Evolutionary conservation across 1,140 invertebrate genomes (phyloP).

Genomic region (Bacillus rossius): DNA sequence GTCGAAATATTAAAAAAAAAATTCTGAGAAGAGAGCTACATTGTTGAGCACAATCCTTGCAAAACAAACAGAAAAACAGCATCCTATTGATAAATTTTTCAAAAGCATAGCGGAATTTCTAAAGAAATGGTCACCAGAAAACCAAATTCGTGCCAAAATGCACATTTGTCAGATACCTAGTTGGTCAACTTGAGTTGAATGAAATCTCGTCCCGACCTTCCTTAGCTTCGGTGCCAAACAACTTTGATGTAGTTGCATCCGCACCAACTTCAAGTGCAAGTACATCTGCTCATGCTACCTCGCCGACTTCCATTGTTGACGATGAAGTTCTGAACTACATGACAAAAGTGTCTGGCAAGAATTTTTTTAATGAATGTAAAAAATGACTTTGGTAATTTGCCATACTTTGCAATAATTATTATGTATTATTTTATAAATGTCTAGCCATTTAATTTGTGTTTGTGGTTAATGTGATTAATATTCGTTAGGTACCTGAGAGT

Average conservation of each 20-base stretch:
- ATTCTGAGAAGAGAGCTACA: not conserved
- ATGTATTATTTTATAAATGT: not conserved
- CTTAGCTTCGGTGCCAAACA: not conserved
- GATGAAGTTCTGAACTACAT: too few species aligned
- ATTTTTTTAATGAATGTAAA: constrained; percentile 3
- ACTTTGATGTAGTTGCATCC: not conserved
- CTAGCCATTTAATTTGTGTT: too few species aligned
- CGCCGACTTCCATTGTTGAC: too few species aligned
- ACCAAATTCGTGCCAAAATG: constrained; percentile 14
- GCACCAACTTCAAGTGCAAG: too few species aligned
- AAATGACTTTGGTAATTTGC: not conserved
- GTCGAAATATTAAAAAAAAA: not conserved
- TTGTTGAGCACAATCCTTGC: not conserved
- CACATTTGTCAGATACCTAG: constrained; percentile 13
- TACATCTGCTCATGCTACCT: too few species aligned
- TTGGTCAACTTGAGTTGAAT: constrained; percentile 8
- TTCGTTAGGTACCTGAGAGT: constrained; percentile 7
- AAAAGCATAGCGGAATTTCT: constrained; percentile 8
- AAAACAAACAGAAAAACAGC: not conserved
- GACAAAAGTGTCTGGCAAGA: too few species aligned
- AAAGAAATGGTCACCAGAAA: constrained; percentile 6
- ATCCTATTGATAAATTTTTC: constrained; percentile 12
- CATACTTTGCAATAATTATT: not conserved
- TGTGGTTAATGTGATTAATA: not conserved
- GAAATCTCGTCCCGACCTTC: not conserved